Percentiles rank a stretch among this genome's conserved stretches.
Evolutionary conservation across 2,888 invertebrate species (phyloP).

Genomic region (Cephus rjabovi): DNA sequence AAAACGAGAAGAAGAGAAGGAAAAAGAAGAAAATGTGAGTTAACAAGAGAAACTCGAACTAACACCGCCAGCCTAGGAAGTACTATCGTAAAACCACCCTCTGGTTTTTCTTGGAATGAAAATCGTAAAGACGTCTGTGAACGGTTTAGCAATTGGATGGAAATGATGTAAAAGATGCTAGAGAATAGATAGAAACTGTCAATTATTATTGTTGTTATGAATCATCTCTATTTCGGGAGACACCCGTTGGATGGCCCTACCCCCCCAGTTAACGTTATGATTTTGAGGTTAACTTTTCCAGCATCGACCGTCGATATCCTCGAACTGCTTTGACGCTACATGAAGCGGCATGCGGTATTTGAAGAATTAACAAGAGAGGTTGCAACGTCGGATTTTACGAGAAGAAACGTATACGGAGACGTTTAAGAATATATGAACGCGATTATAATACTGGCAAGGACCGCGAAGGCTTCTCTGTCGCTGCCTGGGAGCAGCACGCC

Average conservation of each 20-base stretch:
- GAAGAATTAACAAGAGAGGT: neutral
- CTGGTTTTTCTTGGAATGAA: neutral
- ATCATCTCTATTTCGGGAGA: constrained; percentile 61
- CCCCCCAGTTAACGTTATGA: constrained; percentile 21
- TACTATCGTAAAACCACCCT: neutral
- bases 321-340: neutral
- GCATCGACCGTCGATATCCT: neutral
- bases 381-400: neutral
- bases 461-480: neutral
- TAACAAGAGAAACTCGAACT: neutral
- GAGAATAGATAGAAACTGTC: constrained; percentile 19
- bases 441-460: neutral
- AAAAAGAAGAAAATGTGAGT: neutral
- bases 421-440: neutral
- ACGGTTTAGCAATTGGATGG: neutral
- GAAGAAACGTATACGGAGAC: neutral
- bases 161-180: neutral
- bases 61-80: neutral
- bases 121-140: neutral
- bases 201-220: constrained; percentile 47
- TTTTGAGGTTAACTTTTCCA: constrained; percentile 54
- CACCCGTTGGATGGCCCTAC: constrained; percentile 49
- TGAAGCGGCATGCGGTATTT: neutral
- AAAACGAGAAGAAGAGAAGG: neutral
- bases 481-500: constrained; percentile 47